These are phyloP conservation scores for Pseudorhiza aurosa DNA, from an alignment of 30 jellyfish, hydroid and myxozoan species.

Conservation along the genomic window DNA sequence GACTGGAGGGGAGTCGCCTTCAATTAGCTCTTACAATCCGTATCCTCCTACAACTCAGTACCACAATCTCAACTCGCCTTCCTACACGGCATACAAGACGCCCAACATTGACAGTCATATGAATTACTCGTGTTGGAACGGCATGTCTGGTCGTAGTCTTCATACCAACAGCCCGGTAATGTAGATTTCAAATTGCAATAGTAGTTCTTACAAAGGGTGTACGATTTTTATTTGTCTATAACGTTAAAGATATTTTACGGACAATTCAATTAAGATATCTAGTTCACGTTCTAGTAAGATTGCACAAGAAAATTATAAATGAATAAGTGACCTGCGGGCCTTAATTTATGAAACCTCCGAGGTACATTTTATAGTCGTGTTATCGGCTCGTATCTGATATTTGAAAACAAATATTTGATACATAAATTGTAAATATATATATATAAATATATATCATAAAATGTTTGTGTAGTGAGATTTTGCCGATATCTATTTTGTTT, in stretches of 20 bases:
- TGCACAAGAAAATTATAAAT: too few species aligned
- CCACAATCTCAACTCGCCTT: conserved; percentile 64
- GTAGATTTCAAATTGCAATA: conserved; percentile 13
- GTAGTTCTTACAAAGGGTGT: neutral
- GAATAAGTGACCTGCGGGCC: too few species aligned
- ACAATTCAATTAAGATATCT: too few species aligned
- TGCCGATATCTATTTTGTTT: conserved; percentile 5
- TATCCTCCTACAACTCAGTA: conserved; percentile 58
- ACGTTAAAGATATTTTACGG: conserved; percentile 1
- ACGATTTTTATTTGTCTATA: conserved; percentile 8
- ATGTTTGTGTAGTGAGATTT: too few species aligned
- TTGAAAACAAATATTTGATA: neutral
- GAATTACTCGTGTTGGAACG: conserved; percentile 84
- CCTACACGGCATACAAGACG: conserved; percentile 62
- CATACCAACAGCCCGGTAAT: conserved; percentile 82
- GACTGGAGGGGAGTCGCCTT: conserved; percentile 56
- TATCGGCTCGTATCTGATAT: neutral
- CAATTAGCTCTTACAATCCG: conserved; percentile 58
- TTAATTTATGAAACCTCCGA: neutral
- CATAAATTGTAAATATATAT: too few species aligned
- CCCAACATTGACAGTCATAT: conserved; percentile 58
- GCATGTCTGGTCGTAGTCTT: conserved; percentile 62
- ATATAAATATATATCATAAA: too few species aligned
- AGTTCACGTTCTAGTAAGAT: too few species aligned
- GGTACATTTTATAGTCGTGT: neutral